Evolutionary conservation across 2,113 vertebrate genomes (phyloP), one percentile per base, ranked within the genome.

Genomic region (Siniperca chuatsi): DNA sequence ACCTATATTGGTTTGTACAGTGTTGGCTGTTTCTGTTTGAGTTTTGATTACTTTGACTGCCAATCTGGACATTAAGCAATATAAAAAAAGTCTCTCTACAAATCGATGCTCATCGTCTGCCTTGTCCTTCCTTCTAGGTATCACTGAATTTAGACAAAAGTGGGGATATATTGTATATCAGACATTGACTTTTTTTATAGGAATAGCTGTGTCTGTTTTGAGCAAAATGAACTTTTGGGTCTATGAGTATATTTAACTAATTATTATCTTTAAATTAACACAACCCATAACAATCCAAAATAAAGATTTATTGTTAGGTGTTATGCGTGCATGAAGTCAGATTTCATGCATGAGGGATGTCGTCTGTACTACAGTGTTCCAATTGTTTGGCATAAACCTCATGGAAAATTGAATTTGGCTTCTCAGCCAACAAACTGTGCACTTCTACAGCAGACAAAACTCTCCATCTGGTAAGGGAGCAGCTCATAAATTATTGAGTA

Each of bases 401-500:
- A 79, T 67, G 20, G 6, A 54, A 62, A 75, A 37, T 35, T 5
- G n/a, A 35, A 42, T 61, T 74, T 68, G 55, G 13, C n/a, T 67
- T 60, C 40, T 5, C 82, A 62, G 69, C 64, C 46, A 79, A 72
- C 57, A 54, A 40, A n/a, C 54, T 52, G 48, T 29, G 29, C 29
- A 42, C n/a, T 55, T 48, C 48, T 10, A 29, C 67, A 78, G 23
- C 23, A 75, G 73, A 73, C 20, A 21, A 25, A 46, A 1, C 55
- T 74, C 21, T 72, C 67, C 62, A 73, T 73, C 64, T 73, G 78
- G 60, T 57, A 21, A 33, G 64, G 52, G 13, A 78, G 62, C 68
- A 64, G 82, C 74, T 88, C 52, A 70, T 78, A 25, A 69, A 81
- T 64, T 67, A 74, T 42, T 42, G 42, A 78, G 54, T 29, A 67